Percentiles rank a stretch among this genome's conserved stretches.
Evolutionary conservation across 1,140 invertebrate species (phyloP).

Genomic region (Drosophila nannoptera): DNA sequence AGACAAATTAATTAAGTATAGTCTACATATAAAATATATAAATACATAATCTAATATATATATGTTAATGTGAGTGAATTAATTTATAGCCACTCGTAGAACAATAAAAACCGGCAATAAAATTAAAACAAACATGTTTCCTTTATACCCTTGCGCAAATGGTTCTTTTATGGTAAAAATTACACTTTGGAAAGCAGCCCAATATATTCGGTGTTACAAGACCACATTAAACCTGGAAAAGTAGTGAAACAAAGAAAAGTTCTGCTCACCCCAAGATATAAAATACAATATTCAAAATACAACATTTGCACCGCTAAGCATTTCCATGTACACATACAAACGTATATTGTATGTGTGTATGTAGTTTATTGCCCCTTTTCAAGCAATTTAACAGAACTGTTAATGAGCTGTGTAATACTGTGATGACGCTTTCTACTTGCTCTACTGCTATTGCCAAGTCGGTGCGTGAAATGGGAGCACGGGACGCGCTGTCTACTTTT

Average conservation of each 20-base stretch:
- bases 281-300: neutral
- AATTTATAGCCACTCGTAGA: constrained; percentile 54
- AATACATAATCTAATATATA: constrained; percentile 27
- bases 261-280: neutral
- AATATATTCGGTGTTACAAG: neutral
- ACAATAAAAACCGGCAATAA: constrained; percentile 59
- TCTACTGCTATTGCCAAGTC: constrained; percentile 3
- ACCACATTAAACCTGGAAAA: neutral
- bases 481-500: constrained; percentile 19
- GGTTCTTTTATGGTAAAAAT: neutral
- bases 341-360: neutral
- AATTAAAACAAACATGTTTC: constrained; percentile 33
- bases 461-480: constrained; percentile 6
- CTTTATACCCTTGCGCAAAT: neutral
- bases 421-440: constrained; percentile 21
- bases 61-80: constrained; percentile 34
- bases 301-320: neutral
- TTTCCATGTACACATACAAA: neutral
- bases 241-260: neutral
- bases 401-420: constrained; percentile 8
- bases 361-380: neutral
- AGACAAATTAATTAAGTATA: constrained; percentile 37
- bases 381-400: constrained; percentile 28
- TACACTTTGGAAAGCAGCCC: neutral
- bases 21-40: constrained; percentile 29